phyloP scores from a whole-genome alignment of 2,888 invertebrate genomes.

The Xanthorhoe designata region DNA sequence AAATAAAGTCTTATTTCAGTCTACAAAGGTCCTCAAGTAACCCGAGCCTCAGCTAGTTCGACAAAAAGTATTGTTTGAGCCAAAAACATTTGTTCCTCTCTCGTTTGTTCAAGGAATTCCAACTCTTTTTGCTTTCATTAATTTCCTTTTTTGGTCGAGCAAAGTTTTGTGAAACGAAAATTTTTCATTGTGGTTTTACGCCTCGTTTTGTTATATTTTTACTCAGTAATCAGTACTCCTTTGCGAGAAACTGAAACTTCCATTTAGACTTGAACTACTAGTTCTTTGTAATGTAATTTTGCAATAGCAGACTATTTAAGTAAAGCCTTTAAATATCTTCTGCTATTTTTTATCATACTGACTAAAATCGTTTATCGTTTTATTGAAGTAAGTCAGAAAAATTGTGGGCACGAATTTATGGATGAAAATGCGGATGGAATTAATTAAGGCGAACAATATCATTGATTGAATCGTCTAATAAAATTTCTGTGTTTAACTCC shows the following conservation, averaged over 20 bases:
- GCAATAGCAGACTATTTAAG: background rate
- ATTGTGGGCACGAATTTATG: too few relatives aligned
- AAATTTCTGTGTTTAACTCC: too few relatives aligned
- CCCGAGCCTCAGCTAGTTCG: slow-evolving; percentile 21
- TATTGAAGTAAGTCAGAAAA: too few relatives aligned
- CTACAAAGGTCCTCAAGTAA: slow-evolving; percentile 49
- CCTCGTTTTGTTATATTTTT: slow-evolving; percentile 7
- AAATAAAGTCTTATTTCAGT: slow-evolving; percentile 14
- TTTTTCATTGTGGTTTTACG: slow-evolving; percentile 20
- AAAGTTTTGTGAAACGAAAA: slow-evolving; percentile 13
- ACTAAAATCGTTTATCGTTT: background rate
- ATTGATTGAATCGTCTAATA: too few relatives aligned
- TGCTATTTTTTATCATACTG: background rate
- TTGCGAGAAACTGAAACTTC: slow-evolving; percentile 7
- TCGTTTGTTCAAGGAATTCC: slow-evolving; percentile 26
- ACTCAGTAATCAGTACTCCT: slow-evolving; percentile 8
- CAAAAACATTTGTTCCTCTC: slow-evolving; percentile 31
- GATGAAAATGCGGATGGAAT: too few relatives aligned
- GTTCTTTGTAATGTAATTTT: slow-evolving; percentile 5
- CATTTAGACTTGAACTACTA: background rate
- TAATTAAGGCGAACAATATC: too few relatives aligned
- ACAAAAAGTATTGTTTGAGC: slow-evolving; percentile 32
- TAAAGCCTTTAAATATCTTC: too few relatives aligned
- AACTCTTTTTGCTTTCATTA: slow-evolving; percentile 28
- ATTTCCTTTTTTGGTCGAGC: slow-evolving; percentile 15